These are phyloP conservation scores for Bolinopsis microptera DNA, from an alignment of 37 sponge, comb jelly and placozoan species.

Conservation along the genomic window DNA sequence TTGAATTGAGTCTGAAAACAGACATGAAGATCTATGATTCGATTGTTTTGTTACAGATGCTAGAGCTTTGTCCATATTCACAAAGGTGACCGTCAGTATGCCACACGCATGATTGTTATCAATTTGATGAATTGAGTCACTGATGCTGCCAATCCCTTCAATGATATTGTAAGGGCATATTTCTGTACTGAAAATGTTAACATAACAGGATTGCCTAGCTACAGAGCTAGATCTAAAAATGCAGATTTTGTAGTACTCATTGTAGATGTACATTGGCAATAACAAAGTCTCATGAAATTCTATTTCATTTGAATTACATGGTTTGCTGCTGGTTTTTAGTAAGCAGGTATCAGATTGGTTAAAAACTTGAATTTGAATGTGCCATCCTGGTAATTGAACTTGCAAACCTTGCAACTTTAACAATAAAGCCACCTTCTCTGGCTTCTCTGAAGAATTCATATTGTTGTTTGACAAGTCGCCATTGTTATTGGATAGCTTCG, in stretches of 20 bases:
- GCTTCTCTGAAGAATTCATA: not conserved
- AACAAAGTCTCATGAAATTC: not conserved
- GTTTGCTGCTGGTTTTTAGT: not conserved
- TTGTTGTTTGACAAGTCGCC: not conserved
- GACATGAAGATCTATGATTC: constrained; percentile 6
- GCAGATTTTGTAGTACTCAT: not conserved
- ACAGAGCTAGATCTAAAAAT: not conserved
- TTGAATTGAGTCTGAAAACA: not conserved
- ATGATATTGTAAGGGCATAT: not conserved
- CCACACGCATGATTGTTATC: not conserved
- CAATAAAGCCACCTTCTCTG: not conserved
- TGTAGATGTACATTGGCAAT: not conserved
- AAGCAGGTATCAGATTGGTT: not conserved
- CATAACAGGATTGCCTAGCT: not conserved
- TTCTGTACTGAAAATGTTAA: not conserved
- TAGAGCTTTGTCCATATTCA: not conserved
- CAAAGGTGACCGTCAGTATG: not conserved
- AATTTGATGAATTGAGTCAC: not conserved
- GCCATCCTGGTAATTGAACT: not conserved
- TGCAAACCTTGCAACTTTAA: not conserved
- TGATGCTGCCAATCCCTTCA: not conserved
- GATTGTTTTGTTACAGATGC: not conserved
- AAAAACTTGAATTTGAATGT: not conserved
- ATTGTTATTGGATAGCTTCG: not conserved
- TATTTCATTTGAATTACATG: not conserved